Conservation (phyloP, 2,797 vertebrate species). For the Coregonus suidteri region DNA sequence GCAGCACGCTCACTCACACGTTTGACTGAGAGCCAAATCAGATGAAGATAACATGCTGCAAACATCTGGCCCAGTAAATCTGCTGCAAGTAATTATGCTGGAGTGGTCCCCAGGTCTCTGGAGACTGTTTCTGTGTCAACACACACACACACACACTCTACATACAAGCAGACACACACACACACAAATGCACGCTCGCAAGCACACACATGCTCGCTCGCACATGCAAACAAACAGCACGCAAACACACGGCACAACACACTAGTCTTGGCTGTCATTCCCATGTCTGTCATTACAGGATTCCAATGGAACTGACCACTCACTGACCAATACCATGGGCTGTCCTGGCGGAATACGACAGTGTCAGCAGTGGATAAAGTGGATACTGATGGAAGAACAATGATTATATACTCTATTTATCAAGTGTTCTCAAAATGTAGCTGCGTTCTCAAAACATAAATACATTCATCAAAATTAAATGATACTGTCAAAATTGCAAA, state of each 20-base stretch:
- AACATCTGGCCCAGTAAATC: slow-evolving; percentile 27
- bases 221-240: no score
- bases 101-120: slow-evolving; percentile 17
- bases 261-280: neutral
- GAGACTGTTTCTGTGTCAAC: neutral
- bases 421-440: neutral
- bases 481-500: no score
- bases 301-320: slow-evolving; percentile 6
- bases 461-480: no score
- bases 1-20: slow-evolving; percentile 23
- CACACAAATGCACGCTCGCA: neutral
- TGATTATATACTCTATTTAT: slow-evolving; percentile 29
- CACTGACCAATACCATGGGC: slow-evolving; percentile 22
- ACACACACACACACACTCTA: neutral
- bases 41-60: slow-evolving; percentile 35
- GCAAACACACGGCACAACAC: slow-evolving; percentile 1
- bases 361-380: slow-evolving; percentile 27
- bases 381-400: slow-evolving; percentile 18
- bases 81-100: slow-evolving; percentile 24
- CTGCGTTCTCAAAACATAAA: neutral
- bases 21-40: slow-evolving; percentile 31
- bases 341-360: slow-evolving; percentile 25
- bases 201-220: no score
- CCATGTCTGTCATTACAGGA: neutral
- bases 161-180: neutral